Conservation (phyloP, 2,888 invertebrate genomes). For the Scaptomyza reducta region DNA sequence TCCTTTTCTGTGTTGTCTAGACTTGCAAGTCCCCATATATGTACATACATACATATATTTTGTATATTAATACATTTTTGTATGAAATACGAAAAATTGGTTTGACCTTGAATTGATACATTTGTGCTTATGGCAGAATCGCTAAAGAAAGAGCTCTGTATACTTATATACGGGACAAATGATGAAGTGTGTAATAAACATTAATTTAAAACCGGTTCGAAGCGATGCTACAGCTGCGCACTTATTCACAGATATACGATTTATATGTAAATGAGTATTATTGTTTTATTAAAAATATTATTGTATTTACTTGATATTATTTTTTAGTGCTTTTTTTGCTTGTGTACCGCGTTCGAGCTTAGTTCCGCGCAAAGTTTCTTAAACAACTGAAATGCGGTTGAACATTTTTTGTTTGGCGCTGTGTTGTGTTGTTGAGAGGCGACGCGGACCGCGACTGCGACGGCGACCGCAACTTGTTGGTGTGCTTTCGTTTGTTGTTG, state of each 20-base stretch:
- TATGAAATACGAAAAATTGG: not conserved
- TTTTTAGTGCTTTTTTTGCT: constrained; percentile 29
- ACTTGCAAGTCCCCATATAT: constrained; percentile 7
- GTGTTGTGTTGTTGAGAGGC: constrained; percentile 27
- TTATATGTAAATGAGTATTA: not conserved
- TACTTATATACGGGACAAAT: constrained; percentile 5
- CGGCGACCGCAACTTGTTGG: constrained; percentile 50
- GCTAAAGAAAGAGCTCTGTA: constrained; percentile 12
- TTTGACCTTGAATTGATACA: constrained; percentile 38
- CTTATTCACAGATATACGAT: not conserved
- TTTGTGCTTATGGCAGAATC: constrained; percentile 3
- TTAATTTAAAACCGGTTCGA: constrained; percentile 24
- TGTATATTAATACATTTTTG: not conserved
- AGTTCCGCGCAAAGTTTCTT: constrained; percentile 68
- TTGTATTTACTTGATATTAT: constrained; percentile 41
- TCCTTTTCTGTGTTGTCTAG: constrained; percentile 5
- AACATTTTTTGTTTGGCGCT: constrained; percentile 40
- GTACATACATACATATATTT: not conserved
- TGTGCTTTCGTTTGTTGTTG: constrained; percentile 9
- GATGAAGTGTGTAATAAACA: not conserved
- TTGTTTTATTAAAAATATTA: constrained; percentile 8
- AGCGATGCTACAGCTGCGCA: constrained; percentile 3
- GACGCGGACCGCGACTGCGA: constrained; percentile 26
- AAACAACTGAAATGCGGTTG: constrained; percentile 68
- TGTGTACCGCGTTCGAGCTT: constrained; percentile 52